Evolutionary conservation across 2,888 invertebrate species (phyloP), one percentile per base, ranked within the genome.

Genomic region (Leptothorax acervorum): DNA sequence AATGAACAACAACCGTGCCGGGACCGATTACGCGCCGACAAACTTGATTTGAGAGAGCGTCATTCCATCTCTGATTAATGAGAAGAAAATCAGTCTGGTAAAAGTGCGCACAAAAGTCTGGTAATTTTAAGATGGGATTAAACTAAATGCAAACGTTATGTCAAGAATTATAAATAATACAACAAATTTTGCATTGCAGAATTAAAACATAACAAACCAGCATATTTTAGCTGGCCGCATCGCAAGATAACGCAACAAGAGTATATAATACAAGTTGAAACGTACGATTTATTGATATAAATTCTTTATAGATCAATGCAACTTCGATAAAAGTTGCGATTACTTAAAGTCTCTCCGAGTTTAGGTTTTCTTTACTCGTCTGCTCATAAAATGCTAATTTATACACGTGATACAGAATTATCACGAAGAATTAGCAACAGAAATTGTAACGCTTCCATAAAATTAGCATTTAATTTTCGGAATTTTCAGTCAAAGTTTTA

Each of bases 31-130:
- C 51, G 23, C 2, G 8, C 51, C 68, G n/a, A 76, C 18, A 12
- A 39, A 53, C 23, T 78, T 42, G 68, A 68, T 78, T 78, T 55
- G 15, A 78, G 45, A 55, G 53, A 39, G 53, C 68, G 28, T 68
- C 23, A 42, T 68, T 78, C 31, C 42, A 11, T 28, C 9, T 53
- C 9, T 53, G 42, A 68, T 78, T 76, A 68, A 78, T 31, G 55
- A 31, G 31, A 55, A 78, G 12, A 28, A 42, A 68, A 42, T 68
- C 66, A 31, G 57, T 55, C n/a, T 39, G 15, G 28, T 28, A 65
- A 51, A 65, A 48, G 28, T 51, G 31, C 2, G 31, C 35, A 45
- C 12, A 15, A 11, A 45, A 35, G 23, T 53, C 28, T 66, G 6
- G 48, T 48, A 48, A 35, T 35, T 35, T 35, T 0, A 35, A 66